These are phyloP conservation scores for Rallus limicola DNA, from an alignment of 2,113 vertebrate species.

Conservation along the genomic window DNA sequence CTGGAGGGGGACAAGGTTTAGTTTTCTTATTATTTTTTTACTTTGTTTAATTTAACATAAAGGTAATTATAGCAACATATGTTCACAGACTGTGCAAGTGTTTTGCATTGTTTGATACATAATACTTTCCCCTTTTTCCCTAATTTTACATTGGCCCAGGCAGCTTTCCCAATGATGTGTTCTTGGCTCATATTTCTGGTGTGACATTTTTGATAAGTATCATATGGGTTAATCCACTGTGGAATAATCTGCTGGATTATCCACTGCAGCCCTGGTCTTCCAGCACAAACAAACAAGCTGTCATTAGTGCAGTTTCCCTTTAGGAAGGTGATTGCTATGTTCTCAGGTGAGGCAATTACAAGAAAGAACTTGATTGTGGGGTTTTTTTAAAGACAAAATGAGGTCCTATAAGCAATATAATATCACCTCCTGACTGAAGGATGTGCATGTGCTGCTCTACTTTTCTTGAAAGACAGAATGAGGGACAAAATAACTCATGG, in stretches of 20 bases:
- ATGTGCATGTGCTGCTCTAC: neutral
- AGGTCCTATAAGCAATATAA: neutral
- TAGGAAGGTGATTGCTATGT: neutral
- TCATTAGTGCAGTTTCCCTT: neutral
- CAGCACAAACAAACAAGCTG: neutral
- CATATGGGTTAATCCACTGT: conserved; percentile 24
- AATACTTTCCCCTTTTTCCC: neutral
- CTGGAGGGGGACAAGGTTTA: neutral
- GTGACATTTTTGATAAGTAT: conserved; percentile 30
- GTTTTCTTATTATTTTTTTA: neutral
- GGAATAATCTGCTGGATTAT: conserved; percentile 43
- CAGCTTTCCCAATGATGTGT: neutral
- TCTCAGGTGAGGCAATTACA: neutral
- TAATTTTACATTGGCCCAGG: neutral
- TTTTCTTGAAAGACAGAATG: neutral
- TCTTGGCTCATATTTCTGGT: conserved; percentile 8
- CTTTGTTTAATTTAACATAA: neutral
- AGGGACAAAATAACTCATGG: neutral
- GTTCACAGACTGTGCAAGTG: neutral
- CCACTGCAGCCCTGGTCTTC: neutral
- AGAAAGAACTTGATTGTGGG: neutral
- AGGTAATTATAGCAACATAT: neutral
- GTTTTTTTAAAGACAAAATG: neutral
- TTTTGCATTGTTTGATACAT: neutral
- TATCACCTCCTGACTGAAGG: neutral